Percentiles rank a stretch among this genome's conserved stretches.
Conservation (phyloP, 30 jellyfish, hydroid and myxozoan genomes). For the Catostylus mosaicus region DNA sequence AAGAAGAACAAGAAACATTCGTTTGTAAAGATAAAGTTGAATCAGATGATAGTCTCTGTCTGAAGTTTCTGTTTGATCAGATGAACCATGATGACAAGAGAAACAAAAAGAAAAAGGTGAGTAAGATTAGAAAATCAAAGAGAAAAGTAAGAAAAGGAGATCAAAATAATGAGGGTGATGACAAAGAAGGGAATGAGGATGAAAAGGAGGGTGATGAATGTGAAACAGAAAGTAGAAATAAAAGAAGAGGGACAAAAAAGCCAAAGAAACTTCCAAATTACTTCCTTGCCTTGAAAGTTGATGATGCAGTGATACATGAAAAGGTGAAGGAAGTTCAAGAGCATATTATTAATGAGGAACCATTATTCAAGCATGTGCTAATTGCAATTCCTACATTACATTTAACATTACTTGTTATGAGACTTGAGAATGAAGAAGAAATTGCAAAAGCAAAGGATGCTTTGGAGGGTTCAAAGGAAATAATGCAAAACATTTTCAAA, state of each 20-base stretch:
- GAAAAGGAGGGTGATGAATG: not conserved
- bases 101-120: not conserved
- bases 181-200: not conserved
- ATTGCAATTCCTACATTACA: slow-evolving; percentile 64
- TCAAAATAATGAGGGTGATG: not conserved
- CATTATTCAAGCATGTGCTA: slow-evolving; percentile 37
- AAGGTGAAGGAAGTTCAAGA: slow-evolving; percentile 52
- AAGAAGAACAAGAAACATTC: not conserved
- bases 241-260: not conserved
- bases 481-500: not conserved
- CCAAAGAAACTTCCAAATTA: slow-evolving; percentile 47
- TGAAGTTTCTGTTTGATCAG: slow-evolving; percentile 22
- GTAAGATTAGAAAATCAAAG: not conserved
- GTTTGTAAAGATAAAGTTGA: not conserved
- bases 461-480: slow-evolving; percentile 8
- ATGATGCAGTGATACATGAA: slow-evolving; percentile 30
- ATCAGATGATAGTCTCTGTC: slow-evolving; percentile 14
- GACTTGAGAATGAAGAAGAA: slow-evolving; percentile 37
- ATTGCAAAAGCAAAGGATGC: slow-evolving; percentile 62
- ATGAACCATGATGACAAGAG: not conserved
- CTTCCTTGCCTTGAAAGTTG: slow-evolving; percentile 72
- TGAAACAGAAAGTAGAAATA: not conserved
- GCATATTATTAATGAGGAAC: slow-evolving; percentile 27
- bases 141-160: not conserved
- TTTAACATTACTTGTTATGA: slow-evolving; percentile 67